phyloP scores from a whole-genome alignment of 2,797 vertebrate genomes.

The Hippopotamyrus pictus region DNA sequence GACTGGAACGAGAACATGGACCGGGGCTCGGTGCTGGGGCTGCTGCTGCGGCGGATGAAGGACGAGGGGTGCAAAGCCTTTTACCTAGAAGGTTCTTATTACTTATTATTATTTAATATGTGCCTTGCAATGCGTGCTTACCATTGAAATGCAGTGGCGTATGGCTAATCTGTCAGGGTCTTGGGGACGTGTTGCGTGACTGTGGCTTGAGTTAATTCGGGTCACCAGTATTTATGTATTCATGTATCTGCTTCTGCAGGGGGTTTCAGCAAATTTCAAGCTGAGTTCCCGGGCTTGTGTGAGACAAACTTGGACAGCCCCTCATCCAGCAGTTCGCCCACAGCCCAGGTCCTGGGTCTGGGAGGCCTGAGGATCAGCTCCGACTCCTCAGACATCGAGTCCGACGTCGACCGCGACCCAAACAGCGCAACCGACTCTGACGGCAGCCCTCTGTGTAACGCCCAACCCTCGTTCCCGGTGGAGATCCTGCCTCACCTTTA shows the following conservation, averaged over 20 bases:
- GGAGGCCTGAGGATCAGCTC: slow-evolving; percentile 75
- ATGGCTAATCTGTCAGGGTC: not conserved
- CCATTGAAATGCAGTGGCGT: not conserved
- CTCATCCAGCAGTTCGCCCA: slow-evolving; percentile 63
- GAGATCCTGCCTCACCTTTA: slow-evolving; percentile 75
- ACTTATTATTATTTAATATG: slow-evolving; percentile 13
- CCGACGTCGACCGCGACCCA: slow-evolving; percentile 72
- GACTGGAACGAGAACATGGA: slow-evolving; percentile 90
- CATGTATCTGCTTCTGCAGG: slow-evolving; percentile 46
- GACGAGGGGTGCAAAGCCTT: slow-evolving; percentile 85
- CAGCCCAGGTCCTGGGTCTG: slow-evolving; percentile 67
- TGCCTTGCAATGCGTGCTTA: not conserved
- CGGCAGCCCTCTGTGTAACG: slow-evolving; percentile 72
- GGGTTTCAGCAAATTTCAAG: slow-evolving; percentile 76
- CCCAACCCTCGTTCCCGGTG: slow-evolving; percentile 73
- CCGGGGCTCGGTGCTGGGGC: slow-evolving; percentile 77
- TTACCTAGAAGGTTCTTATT: slow-evolving; percentile 80
- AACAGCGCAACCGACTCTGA: slow-evolving; percentile 74
- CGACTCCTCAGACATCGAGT: slow-evolving; percentile 73
- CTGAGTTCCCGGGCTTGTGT: slow-evolving; percentile 69
- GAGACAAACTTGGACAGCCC: slow-evolving; percentile 74
- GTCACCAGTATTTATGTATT: slow-evolving; percentile 32
- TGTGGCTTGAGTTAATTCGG: not conserved
- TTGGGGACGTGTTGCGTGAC: not conserved
- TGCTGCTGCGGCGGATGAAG: slow-evolving; percentile 83